These are phyloP conservation scores for Neoascia interrupta DNA, from an alignment of 2,888 invertebrate species.

Conservation along the genomic window DNA sequence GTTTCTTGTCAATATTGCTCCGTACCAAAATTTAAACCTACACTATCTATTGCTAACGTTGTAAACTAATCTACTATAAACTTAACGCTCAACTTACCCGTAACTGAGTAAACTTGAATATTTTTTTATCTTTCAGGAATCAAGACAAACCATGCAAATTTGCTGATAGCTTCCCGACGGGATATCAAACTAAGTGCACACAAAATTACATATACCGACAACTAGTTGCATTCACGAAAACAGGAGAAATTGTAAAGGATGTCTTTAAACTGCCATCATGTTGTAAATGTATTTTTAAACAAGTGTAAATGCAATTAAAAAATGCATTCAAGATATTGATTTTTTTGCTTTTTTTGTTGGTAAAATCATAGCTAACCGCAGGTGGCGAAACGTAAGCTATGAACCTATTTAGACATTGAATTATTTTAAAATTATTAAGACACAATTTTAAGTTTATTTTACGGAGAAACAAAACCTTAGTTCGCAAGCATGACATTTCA, in stretches of 20 bases:
- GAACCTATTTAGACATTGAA: too few relatives aligned
- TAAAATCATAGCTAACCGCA: too few relatives aligned
- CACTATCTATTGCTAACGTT: too few relatives aligned
- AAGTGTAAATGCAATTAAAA: slow-evolving; percentile 21
- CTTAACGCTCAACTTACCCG: too few relatives aligned
- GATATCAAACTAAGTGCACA: slow-evolving; percentile 81
- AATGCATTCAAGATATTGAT: not conserved
- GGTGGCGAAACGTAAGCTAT: too few relatives aligned
- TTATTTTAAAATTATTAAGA: too few relatives aligned
- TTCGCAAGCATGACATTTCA: too few relatives aligned
- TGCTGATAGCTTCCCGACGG: slow-evolving; percentile 80
- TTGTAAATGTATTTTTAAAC: slow-evolving; percentile 83
- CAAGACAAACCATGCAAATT: slow-evolving; percentile 80
- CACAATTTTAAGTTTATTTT: too few relatives aligned
- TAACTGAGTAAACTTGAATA: not conserved
- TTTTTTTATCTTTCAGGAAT: slow-evolving; percentile 74
- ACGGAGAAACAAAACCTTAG: too few relatives aligned
- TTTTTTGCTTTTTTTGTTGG: not conserved
- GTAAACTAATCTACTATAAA: too few relatives aligned
- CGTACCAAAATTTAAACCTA: too few relatives aligned
- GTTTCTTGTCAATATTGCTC: too few relatives aligned
- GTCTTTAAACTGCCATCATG: slow-evolving; percentile 86
- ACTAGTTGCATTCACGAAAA: slow-evolving; percentile 81
- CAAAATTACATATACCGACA: slow-evolving; percentile 82
- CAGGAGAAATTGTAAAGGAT: slow-evolving; percentile 79